phyloP scores from a whole-genome alignment of 2,888 invertebrate genomes.

The Deroplatys truncata region DNA sequence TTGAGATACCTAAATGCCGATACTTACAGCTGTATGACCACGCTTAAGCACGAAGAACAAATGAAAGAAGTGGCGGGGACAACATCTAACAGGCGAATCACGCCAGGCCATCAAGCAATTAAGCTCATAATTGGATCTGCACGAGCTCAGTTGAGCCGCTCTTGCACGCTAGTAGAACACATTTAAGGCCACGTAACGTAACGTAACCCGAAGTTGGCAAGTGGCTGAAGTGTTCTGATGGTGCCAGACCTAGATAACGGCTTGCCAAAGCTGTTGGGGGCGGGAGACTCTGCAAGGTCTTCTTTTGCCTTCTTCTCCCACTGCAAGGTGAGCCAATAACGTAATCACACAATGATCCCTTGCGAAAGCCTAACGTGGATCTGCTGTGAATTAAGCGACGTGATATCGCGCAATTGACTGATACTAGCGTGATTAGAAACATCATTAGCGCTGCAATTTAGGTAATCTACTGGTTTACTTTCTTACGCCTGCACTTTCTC shows the following conservation, averaged over 20 bases:
- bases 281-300: background rate
- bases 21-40: no score
- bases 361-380: background rate
- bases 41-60: background rate
- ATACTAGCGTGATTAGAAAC: background rate
- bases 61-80: background rate
- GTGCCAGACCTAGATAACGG: background rate
- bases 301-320: background rate
- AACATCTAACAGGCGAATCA: background rate
- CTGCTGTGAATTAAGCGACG: background rate
- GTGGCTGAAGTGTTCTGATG: background rate
- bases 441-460: background rate
- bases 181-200: background rate
- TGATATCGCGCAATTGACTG: background rate
- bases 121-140: background rate
- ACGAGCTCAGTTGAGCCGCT: background rate
- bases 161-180: background rate
- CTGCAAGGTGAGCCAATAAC: background rate
- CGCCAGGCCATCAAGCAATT: background rate
- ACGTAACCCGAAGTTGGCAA: background rate
- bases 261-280: background rate
- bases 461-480: background rate
- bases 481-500: no score
- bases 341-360: background rate
- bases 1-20: no score